Base-by-base conservation (phyloP, 2,113 vertebrate genomes). In the Pungitius pungitius region DNA sequence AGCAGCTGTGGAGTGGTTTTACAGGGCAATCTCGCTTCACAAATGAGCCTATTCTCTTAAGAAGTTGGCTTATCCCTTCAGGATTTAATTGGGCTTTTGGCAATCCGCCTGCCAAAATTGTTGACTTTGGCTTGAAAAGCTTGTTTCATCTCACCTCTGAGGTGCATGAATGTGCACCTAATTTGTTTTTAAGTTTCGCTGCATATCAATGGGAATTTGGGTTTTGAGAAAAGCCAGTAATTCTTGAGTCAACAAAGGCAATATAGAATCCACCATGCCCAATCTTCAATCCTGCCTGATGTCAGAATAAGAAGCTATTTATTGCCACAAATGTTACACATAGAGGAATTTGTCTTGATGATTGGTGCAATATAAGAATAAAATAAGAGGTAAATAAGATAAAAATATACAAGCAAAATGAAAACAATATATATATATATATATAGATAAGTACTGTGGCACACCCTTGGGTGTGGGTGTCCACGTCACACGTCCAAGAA, bases 1-100 rank as follows among this genome's bases (percentile, higher is more conserved):
- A 37, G 42, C 30, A 43, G 42, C 69, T 57, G 60, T 61, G 24
- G 45, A 57, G 14, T n/a, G 55, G n/a, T 62, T 51, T 45, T 47
- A 78, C 22, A 13, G 59, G 63, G 10, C 61, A 58, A 39, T 76
- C 63, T 61, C 10, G 24, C 49, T 58, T 27, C 47, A 54, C 14
- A 61, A 56, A 74, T 42, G 54, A 58, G 17, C 5, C 40, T 35
- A 20, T 80, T 74, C 17, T 75, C 62, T 75, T 24, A 37, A 22
- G 57, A 30, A 73, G 30, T 37, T 35, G 39, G 33, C 40, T 60
- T 26, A 30, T 66, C 7, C 60, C 22, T 15, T 43, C 54, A 35
- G 39, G 13, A 33, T 63, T 54, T 54, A 47, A 60, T 52, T 54
- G 55, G 47, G 51, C 49, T 37, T 12, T 18, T 39, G 39, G 10